A percentile compares a stretch with the other conserved stretches of the same genome.
phyloP scores from a whole-genome alignment of 2,797 vertebrate species.

The Karalla daura region DNA sequence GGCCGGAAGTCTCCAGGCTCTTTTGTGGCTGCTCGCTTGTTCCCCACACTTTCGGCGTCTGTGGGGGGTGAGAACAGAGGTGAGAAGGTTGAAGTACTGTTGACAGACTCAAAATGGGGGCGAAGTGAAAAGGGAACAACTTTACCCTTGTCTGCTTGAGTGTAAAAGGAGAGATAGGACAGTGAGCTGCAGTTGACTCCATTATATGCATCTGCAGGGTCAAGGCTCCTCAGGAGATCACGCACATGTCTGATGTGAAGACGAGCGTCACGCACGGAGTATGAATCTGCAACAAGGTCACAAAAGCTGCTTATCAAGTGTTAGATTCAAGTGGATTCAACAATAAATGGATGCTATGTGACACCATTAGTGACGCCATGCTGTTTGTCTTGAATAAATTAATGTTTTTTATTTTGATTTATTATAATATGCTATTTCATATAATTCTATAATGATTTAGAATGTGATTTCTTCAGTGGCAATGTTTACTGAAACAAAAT shows the following conservation, averaged over 20 bases:
- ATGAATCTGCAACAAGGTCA: slow-evolving; percentile 83
- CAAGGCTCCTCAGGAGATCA: slow-evolving; percentile 93
- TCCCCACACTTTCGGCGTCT: slow-evolving; percentile 69
- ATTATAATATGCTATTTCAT: too few relatives aligned
- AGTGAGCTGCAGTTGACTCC: slow-evolving; percentile 92
- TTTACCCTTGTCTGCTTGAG: slow-evolving; percentile 85
- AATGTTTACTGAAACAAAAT: background rate
- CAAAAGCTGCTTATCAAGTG: background rate
- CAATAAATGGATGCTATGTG: rapidly evolving
- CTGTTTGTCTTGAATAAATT: too few relatives aligned
- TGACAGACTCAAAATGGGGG: slow-evolving; percentile 63
- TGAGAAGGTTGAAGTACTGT: background rate
- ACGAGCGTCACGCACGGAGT: slow-evolving; percentile 91
- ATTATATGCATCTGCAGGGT: slow-evolving; percentile 92
- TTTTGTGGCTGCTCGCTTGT: slow-evolving; percentile 84
- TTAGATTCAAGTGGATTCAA: background rate
- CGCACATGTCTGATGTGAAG: slow-evolving; percentile 93
- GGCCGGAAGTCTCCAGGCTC: slow-evolving; percentile 88
- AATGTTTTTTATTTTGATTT: too few relatives aligned
- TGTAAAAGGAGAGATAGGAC: slow-evolving; percentile 91
- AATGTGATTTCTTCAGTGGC: background rate
- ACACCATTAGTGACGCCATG: too few relatives aligned
- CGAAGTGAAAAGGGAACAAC: too few relatives aligned
- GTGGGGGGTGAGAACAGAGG: background rate
- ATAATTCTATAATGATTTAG: background rate